Base-by-base conservation (phyloP, 2,797 vertebrate genomes). In the Enteromius afrohamiltoni region DNA sequence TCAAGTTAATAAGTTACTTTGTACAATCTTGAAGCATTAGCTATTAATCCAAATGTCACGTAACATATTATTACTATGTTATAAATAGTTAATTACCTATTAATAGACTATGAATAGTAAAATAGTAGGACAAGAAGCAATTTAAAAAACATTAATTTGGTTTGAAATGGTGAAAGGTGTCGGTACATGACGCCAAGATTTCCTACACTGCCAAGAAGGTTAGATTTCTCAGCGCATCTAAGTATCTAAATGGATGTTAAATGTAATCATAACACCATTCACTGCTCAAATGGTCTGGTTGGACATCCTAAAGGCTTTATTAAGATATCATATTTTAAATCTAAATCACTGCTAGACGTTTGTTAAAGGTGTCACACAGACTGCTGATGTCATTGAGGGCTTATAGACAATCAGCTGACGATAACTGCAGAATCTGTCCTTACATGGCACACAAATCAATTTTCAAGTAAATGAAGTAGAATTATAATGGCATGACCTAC, bases 221-320 rank as follows among this genome's bases (percentile, higher is more conserved):
- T 23, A 60, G 53, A 60, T 71, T 80, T 73, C 79, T 9, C 31
- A 45, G 10, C 29, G 10, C 55, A 64, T 73, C 29, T 3, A 37
- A 71, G 55, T 49, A 73, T 40, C 65, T 62, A 62, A 64, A 81
- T 64, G 69, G 79, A 73, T 37, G 1, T 16, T 26, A 73, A 73
- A 81, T 81, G 13, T 37, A 73, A 81, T 49, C 11, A 11, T 49
- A 34, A 49, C 53, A 16, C 21, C n/a, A 49, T 62, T 37, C 10
- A 47, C 26, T 17, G 14, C 40, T 65, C 26, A 53, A 26, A 49
- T 64, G n/a, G 42, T 74, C 69, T 51, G 40, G 29, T 34, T 64
- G 23, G 16, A 40, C 80, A 74, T 71, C 42, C 49, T n/a, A 82
- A 70, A 71, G 55, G 37, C 23, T 73, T 82, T 64, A 64, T 71